Evolutionary conservation across 2,113 vertebrate genomes (phyloP), one percentile per base, ranked within the genome.

Genomic region (Macquaria australasica): DNA sequence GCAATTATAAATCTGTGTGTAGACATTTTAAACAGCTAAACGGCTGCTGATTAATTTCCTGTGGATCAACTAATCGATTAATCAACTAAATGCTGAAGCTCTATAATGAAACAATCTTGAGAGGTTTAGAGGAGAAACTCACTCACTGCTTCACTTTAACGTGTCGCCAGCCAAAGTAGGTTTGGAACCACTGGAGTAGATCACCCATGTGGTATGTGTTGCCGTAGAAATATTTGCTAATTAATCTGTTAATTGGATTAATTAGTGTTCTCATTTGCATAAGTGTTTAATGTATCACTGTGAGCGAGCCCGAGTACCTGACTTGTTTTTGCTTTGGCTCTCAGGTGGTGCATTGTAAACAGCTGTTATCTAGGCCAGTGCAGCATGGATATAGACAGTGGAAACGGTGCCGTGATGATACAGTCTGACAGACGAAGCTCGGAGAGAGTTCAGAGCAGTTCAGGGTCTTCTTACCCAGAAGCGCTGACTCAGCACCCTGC

Each of bases 401-500:
- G 87, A 75, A 86, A 85, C 73, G 51, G 64, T 58, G 34, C 48
- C 3, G 7, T 50, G 75, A 73, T 50, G 75, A 73, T 79, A 72
- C 39, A 71, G 78, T 81, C 67, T 90, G 85, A 88, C 83, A 76
- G 89, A 75, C 31, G 48, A 68, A 60, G 63, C 74, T 70, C 3
- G 0, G 77, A 77, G 78, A 64, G 73, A 62, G 68, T 79, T 85
- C 41, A 2, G 53, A 59, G 58, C 23, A 31, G 80, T 83, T 89
- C 77, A 71, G 37, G 70, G 77, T 85, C 82, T 79, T 78, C 77
- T 78, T 82, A 73, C 73, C 50, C 62, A 80, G 74, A 91, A 89
- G 63, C 73, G 48, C 93, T 90, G 92, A 94, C 87, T 93, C 91
- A 90, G 92, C 90, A 91, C 18, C 68, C 73, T 81, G 77, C 55